Base-by-base conservation (phyloP, 1,140 invertebrate species). In the Drosophila mojavensis region DNA sequence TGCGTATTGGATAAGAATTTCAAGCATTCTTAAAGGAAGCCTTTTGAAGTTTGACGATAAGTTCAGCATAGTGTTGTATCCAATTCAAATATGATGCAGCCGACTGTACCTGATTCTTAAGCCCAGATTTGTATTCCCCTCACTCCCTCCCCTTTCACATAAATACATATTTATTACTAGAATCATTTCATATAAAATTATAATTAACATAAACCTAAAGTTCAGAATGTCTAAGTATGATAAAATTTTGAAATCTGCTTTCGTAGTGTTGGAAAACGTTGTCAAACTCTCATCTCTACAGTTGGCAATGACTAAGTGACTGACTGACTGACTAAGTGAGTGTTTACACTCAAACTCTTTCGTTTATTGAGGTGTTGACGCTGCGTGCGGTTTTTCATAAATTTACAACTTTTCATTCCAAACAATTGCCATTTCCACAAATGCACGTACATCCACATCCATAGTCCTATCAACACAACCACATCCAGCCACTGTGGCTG, bases 331-430 rank as follows among this genome's bases (percentile, higher is more conserved):
- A 54, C 39, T 53, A 39, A 45, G n/a, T 58, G 54, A 51, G n/a
- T 59, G 56, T 24, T 17, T 24, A 36, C 28, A 11, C 15, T 26
- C 45, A 26, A 15, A 5, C 41, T 41, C 9, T n/a, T 39, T 43
- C 5, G 3, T n/a, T 51, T 43, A 51, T 59, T 9, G 3, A 53
- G 65, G n/a, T 56, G 41, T 74, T 75, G 63, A 62, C 62, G 65
- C 55, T 78, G 66, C 74, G 70, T 80, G 83, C 56, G 83, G 76
- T 78, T 83, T 88, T 72, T 63, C 54, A 76, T 66, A 78, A 83
- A 84, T 71, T 84, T 59, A 41, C 62, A 89, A 80, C 61, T 81
- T 83, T 81, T 71, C 73, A 71, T 72, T 24, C 53, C 48, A 62
- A 63, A 41, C 50, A 62, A 33, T 63, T 63, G 10, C 54, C 47